Evolutionary conservation across 2,888 invertebrate genomes (phyloP), one percentile per base, ranked within the genome.

Genomic region (Erynnis tages): DNA sequence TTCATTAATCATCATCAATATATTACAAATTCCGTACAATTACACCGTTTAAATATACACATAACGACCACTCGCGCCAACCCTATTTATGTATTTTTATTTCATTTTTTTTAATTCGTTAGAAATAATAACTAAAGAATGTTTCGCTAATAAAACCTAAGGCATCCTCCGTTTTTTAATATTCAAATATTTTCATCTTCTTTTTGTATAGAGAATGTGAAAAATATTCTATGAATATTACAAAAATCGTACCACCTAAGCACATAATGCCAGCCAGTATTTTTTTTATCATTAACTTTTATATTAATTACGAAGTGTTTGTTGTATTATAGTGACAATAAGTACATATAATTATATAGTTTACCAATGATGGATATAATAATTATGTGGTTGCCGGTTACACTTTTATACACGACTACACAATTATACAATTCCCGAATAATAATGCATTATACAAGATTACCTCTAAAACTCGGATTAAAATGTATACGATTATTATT

Each of bases 1-100:
- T 70, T 64, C 67, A 76, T 47, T 38, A 25, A 34, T n/a, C 32
- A 41, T 37, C 13, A 48, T 41, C 19, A 37, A 78, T 72, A 80
- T 64, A 64, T 63, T 67, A 49, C 38, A 54, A 48, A 50, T 54
- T 60, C 55, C 59, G 57, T 60, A 60, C 58, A 60, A 56, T 55
- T 52, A 54, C 14, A 58, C 41, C 17, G 32, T 58, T 62, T 60
- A 60, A 60, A 59, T 55, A 62, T 63, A 65, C 62, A 67, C 53
- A 59, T 46, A 48, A 55, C 57, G 55, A 56, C 56, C 38, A 54
- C 56, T 57, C 57, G 44, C 23, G 40, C 34, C 21, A 59, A 49
- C 50, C 53, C 47, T 53, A 41, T 49, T 55, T 48, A 48, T 55
- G 56, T 48, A 48, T 56, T 58, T 55, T 58, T 55, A 38, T 56